Evolutionary conservation across 2,888 invertebrate genomes (phyloP).

Genomic region (Epinotia nisella): DNA sequence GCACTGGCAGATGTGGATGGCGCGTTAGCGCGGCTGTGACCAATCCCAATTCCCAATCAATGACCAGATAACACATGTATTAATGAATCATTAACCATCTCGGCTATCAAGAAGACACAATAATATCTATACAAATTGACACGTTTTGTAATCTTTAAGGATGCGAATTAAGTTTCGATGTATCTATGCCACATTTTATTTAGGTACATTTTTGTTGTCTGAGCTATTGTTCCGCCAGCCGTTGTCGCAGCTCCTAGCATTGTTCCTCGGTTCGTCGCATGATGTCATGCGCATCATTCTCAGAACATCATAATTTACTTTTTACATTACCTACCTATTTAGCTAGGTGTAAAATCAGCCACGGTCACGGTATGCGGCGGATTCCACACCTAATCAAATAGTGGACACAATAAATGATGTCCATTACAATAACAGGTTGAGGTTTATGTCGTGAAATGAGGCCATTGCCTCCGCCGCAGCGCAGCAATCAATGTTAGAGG

Average conservation of each 20-base stretch:
- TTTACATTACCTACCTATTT: constrained; percentile 52
- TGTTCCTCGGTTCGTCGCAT: constrained; percentile 62
- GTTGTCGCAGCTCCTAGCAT: constrained; percentile 66
- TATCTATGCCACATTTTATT: constrained; percentile 60
- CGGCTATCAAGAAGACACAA: constrained; percentile 45
- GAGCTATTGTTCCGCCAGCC: constrained; percentile 63
- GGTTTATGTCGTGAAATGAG: constrained; percentile 53
- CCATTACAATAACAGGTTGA: constrained; percentile 47
- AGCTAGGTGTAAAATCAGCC: constrained; percentile 51
- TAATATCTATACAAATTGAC: constrained; percentile 13
- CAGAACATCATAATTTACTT: constrained; percentile 59
- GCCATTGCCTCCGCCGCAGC: constrained; percentile 60
- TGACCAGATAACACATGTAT: constrained; percentile 57
- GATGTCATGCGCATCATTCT: constrained; percentile 67
- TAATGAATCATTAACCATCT: constrained; percentile 57
- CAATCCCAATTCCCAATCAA: constrained; percentile 59
- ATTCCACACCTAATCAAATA: constrained; percentile 65
- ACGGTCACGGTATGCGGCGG: constrained; percentile 52
- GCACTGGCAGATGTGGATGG: constrained; percentile 64
- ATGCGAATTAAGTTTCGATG: constrained; percentile 22
- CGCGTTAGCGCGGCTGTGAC: constrained; percentile 58
- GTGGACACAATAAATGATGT: constrained; percentile 54
- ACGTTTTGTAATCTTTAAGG: constrained; percentile 16
- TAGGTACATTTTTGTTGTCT: constrained; percentile 64
- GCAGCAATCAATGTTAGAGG: constrained; percentile 56